Evolutionary conservation across 2,113 vertebrate genomes (phyloP), one percentile per base, ranked within the genome.

Genomic region (Anhinga rufa): DNA sequence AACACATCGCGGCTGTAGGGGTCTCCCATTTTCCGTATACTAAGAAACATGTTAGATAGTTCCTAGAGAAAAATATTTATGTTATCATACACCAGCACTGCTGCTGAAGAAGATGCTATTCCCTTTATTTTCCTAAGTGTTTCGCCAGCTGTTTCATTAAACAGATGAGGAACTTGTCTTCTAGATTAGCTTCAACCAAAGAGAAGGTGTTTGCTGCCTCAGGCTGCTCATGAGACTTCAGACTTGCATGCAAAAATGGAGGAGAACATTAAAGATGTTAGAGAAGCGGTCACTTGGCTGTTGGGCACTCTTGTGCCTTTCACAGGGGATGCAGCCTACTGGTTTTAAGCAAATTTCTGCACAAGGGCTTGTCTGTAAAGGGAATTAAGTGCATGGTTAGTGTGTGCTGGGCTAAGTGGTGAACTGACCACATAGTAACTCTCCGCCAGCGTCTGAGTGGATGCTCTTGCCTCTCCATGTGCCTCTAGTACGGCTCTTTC

Each of bases 291-390:
- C 40, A 24, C 16, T 28, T n/a, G 12, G 28, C 49, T 61, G 0
- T 3, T 69, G 34, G 28, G 17, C 15, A 3, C 38, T 65, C 40
- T 22, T 32, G 29, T 34, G 49, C 22, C n/a, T 74, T 78, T 83
- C 0, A 0, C 46, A 84, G 55, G 42, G 34, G 55, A 24, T 78
- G 28, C 42, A 44, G 6, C 40, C 9, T 4, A n/a, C 58, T 54
- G 19, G 7, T 82, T 87, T 84, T 52, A 71, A 85, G 60, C 7
- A 36, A 44, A n/a, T 55, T 49, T 66, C 36, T 52, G 14, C 6
- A 0, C 62, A 9, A 64, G 19, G 14, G 14, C 49, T 71, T 83
- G 10, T 60, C 25, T 72, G 32, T 54, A 20, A 36, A 60, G 44
- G 9, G 34, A 90, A 36, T 77, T 40, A 64, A 68, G 38, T 38